A percentile compares a stretch with the other conserved stretches of the same genome.
Evolutionary conservation across 2,113 vertebrate genomes (phyloP).

Genomic region (Setophaga coronata): DNA sequence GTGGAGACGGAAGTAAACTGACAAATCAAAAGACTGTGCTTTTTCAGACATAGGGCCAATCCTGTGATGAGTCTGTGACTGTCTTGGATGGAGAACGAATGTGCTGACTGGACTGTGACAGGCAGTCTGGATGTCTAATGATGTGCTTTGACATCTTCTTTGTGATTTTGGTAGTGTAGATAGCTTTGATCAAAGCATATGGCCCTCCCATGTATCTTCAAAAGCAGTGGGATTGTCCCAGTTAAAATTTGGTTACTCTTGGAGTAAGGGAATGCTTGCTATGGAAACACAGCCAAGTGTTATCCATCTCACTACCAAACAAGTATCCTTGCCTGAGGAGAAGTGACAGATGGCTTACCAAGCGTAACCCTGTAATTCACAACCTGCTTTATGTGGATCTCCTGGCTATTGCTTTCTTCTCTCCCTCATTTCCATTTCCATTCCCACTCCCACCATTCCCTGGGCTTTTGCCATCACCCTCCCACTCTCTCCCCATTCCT

Average conservation of each 20-base stretch:
- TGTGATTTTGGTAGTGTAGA: slow-evolving; percentile 21
- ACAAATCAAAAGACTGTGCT: neutral
- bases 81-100: neutral
- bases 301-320: slow-evolving; percentile 19
- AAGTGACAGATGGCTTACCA: slow-evolving; percentile 58
- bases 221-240: neutral
- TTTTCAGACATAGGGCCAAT: neutral
- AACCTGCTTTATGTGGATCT: slow-evolving; percentile 54
- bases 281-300: slow-evolving; percentile 28
- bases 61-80: neutral
- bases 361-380: slow-evolving; percentile 56
- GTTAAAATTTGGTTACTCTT: slow-evolving; percentile 17
- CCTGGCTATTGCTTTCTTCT: slow-evolving; percentile 52
- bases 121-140: slow-evolving; percentile 15
- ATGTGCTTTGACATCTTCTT: slow-evolving; percentile 53
- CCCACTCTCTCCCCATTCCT: slow-evolving; percentile 13
- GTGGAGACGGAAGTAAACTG: neutral
- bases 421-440: slow-evolving; percentile 61
- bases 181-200: slow-evolving; percentile 50
- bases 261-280: neutral
- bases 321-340: slow-evolving; percentile 8
- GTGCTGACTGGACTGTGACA: slow-evolving; percentile 55
- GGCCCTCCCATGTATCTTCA: neutral
- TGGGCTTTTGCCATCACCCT: slow-evolving; percentile 48
- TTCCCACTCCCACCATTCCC: slow-evolving; percentile 36